Evolutionary conservation across 2,888 invertebrate genomes (phyloP).

Genomic region (Alsophila aescularia): DNA sequence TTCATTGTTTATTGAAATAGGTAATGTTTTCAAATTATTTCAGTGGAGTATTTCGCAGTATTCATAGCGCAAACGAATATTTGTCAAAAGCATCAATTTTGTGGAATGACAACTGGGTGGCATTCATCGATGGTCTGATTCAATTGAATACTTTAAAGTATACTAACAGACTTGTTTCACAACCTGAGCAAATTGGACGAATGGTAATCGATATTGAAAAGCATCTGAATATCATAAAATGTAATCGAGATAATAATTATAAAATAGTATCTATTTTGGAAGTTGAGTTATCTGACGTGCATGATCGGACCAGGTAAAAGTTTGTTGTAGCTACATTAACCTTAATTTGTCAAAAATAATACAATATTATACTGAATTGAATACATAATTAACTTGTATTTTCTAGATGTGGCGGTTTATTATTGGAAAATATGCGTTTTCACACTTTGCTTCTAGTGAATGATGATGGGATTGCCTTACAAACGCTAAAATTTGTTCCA

Average conservation of each 20-base stretch:
- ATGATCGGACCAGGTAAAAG: neutral
- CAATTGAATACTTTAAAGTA: conserved; percentile 88
- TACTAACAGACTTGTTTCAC: conserved; percentile 82
- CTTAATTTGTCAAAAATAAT: too few species aligned
- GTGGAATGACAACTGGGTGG: too few species aligned
- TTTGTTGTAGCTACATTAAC: too few species aligned
- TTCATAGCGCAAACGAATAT: conserved; percentile 33
- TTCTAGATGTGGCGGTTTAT: too few species aligned
- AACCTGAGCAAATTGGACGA: conserved; percentile 79
- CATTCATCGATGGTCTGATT: too few species aligned
- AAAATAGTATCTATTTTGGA: neutral
- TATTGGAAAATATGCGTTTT: too few species aligned
- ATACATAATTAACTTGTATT: too few species aligned
- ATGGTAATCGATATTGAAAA: conserved; percentile 38
- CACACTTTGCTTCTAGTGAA: conserved; percentile 25
- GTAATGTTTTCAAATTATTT: neutral
- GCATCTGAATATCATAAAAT: conserved; percentile 19
- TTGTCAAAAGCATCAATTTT: conserved; percentile 56
- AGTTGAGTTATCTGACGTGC: neutral
- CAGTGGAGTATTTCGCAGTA: too few species aligned
- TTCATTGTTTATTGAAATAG: too few species aligned
- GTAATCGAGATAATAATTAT: neutral
- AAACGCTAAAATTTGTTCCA: too few species aligned
- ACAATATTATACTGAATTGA: too few species aligned
- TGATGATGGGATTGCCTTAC: conserved; percentile 19